Conservation (phyloP, 2,113 vertebrate species). For the Ceratotherium simum region DNA sequence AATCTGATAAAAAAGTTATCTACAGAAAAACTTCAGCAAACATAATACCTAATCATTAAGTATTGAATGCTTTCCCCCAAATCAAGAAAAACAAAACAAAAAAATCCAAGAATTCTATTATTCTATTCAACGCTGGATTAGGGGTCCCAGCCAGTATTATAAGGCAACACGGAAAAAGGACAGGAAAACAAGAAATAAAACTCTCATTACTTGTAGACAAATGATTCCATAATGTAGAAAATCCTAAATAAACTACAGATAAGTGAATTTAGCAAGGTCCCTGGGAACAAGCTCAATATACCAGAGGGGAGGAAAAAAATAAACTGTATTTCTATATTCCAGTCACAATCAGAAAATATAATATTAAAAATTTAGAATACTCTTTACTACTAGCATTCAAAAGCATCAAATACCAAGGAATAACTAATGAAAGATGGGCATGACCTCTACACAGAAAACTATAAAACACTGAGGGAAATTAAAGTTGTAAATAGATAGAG, state of each 20-base stretch:
- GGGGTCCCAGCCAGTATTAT: not conserved
- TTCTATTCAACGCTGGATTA: not conserved
- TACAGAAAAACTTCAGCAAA: not conserved
- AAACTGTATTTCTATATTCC: not conserved
- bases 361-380: not conserved
- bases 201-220: not conserved
- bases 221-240: not conserved
- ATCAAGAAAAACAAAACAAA: not conserved
- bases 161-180: not conserved
- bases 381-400: not conserved
- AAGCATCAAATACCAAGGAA: slow-evolving; percentile 24
- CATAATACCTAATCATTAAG: not conserved
- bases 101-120: not conserved
- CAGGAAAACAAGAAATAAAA: not conserved
- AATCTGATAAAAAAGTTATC: not conserved
- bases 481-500: not conserved
- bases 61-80: not conserved
- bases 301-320: not conserved
- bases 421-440: not conserved
- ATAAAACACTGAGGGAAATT: slow-evolving; percentile 28
- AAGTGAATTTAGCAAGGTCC: not conserved
- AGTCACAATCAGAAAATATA: not conserved
- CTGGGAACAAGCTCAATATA: not conserved
- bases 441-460: not conserved
- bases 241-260: not conserved